These are phyloP conservation scores for Rhinoderma darwinii DNA, from an alignment of 2,113 vertebrate genomes.

Conservation along the genomic window DNA sequence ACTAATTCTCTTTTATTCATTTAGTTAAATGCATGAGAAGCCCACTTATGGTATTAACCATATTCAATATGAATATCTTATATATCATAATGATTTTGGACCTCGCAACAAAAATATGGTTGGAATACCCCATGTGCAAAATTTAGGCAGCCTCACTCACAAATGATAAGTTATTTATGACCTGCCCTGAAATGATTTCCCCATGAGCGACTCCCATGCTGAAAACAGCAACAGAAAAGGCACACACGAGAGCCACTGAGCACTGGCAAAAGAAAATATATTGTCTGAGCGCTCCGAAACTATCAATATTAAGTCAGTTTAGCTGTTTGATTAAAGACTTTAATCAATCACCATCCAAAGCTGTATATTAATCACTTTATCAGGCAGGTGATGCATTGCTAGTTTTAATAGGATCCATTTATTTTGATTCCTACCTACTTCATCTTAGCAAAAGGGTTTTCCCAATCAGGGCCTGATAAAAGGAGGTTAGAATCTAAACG, in stretches of 20 bases:
- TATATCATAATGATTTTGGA: neutral
- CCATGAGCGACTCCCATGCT: conserved; percentile 11
- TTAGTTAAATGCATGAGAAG: neutral
- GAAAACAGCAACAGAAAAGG: conserved; percentile 69
- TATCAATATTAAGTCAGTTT: conserved; percentile 88
- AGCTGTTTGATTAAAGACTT: conserved; percentile 99
- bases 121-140: neutral
- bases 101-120: no score
- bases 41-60: neutral
- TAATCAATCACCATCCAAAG: conserved; percentile 97
- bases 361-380: conserved; percentile 99
- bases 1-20: no score
- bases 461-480: conserved; percentile 94
- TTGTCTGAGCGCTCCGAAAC: conserved; percentile 82
- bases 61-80: neutral
- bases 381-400: conserved; percentile 99
- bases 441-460: conserved; percentile 92
- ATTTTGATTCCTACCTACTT: conserved; percentile 99
- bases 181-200: conserved; percentile 16
- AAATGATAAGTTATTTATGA: conserved; percentile 33
- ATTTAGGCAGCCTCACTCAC: neutral
- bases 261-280: conserved; percentile 74
- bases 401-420: conserved; percentile 99
- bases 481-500: conserved; percentile 73
- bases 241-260: conserved; percentile 76